Evolutionary conservation across 2,113 vertebrate species (phyloP).

Genomic region (Phalacrocorax carbo): DNA sequence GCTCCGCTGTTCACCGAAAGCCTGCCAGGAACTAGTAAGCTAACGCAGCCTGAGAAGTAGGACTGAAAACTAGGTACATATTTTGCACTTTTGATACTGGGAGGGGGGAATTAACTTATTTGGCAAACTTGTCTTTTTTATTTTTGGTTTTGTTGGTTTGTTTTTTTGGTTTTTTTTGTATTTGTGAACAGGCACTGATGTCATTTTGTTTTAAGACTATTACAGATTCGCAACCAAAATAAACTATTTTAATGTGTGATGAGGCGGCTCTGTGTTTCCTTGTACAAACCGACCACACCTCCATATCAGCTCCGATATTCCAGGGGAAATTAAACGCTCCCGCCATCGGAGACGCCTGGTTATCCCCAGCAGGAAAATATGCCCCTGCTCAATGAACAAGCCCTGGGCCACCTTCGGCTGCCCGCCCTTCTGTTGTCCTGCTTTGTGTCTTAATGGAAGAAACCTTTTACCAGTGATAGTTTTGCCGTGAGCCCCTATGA

Average conservation of each 20-base stretch:
- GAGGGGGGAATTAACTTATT: conserved; percentile 74
- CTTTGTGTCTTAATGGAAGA: background rate
- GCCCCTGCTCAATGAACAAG: background rate
- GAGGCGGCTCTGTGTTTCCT: background rate
- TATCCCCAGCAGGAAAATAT: background rate
- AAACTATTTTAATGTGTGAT: conserved; percentile 82
- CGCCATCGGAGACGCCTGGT: background rate
- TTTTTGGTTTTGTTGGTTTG: conserved; percentile 38
- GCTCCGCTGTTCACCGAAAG: background rate
- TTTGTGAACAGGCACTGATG: conserved; percentile 72
- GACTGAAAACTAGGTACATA: conserved; percentile 59
- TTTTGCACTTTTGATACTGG: conserved; percentile 84
- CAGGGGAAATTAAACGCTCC: fast-evolving
- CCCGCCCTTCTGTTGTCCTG: background rate
- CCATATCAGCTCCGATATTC: fast-evolving
- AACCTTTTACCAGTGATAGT: background rate
- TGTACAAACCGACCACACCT: background rate
- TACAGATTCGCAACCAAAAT: conserved; percentile 76
- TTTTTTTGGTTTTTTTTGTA: conserved; percentile 59
- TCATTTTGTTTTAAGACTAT: conserved; percentile 68
- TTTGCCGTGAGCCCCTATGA: background rate
- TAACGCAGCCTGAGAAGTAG: background rate
- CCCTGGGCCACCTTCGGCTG: background rate
- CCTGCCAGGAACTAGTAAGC: background rate
- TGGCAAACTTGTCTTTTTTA: conserved; percentile 65